Evolutionary conservation across 1,140 invertebrate genomes (phyloP), one percentile per base, ranked within the genome.

Genomic region (Pectinophora gossypiella): DNA sequence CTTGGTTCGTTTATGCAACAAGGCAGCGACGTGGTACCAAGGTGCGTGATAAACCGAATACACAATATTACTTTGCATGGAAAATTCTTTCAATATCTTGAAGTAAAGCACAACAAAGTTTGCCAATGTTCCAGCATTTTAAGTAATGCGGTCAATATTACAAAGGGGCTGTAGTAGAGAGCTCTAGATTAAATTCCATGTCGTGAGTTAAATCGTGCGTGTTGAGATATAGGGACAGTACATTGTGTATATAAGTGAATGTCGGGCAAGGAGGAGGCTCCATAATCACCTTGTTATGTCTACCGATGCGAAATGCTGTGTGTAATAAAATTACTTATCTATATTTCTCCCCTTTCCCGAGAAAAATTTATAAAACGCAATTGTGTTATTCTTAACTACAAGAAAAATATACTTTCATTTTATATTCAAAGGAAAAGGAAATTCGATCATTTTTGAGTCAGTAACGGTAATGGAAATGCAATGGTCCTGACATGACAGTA

Each of bases 1-100:
- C 94, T 98, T 60, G 96, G 96, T 46, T 96, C 95, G 7, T 91
- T 98, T 58, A 97, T 98, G 96, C 96, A 98, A 85, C 96, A 98
- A 90, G 96, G 95, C 59, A 95, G 94, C 59, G 95, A 96, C 80
- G 89, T 96, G 58, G 95, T 95, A 81, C 96, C 96, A 46, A 94
- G 95, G 94, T 83, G 66, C 35, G 67, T 56, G 20, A 43, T 60
- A 51, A 3, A 9, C 27, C 9, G n/a, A 23, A 32, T 23, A 23
- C 10, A 23, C 1, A 32, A 32, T n/a, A 32, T 3, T 32, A 32
- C 7, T 32, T 32, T 1, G 7, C 1, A 3, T 3, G 2, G 10
- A 23, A 23, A 23, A 23, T 23, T 23, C 4, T 5, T 23, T 23
- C n/a, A n/a, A n/a, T n/a, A n/a, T n/a, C n/a, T n/a, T n/a, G n/a